These are phyloP conservation scores for Aspidiotus destructor DNA, from an alignment of 2,888 invertebrate species.

Conservation along the genomic window DNA sequence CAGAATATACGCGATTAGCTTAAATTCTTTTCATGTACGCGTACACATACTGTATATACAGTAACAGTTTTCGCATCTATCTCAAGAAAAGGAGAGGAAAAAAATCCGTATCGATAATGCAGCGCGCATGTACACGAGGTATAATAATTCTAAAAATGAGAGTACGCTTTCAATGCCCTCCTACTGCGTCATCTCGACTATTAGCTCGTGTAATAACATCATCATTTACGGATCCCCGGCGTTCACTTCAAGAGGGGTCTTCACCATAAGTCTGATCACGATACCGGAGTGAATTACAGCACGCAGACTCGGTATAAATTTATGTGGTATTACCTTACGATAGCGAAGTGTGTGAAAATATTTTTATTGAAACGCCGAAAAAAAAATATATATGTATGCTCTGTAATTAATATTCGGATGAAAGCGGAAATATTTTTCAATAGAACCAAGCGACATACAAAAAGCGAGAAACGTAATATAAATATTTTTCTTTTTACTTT, in stretches of 20 bases:
- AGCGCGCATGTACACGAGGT: too few species aligned
- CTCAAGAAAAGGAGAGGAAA: too few species aligned
- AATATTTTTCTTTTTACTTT: too few species aligned
- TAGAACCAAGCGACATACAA: too few species aligned
- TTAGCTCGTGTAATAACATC: constrained; percentile 33
- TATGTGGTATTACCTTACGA: constrained; percentile 8
- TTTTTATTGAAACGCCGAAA: constrained; percentile 12
- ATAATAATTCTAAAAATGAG: constrained; percentile 7
- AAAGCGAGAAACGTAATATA: too few species aligned
- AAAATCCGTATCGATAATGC: too few species aligned
- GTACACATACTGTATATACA: too few species aligned
- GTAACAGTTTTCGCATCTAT: too few species aligned
- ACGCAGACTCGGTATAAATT: constrained; percentile 21
- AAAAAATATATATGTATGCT: neutral
- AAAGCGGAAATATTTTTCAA: too few species aligned
- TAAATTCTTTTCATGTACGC: too few species aligned
- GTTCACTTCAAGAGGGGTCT: constrained; percentile 27
- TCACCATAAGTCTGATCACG: constrained; percentile 29
- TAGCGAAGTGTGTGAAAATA: constrained; percentile 24
- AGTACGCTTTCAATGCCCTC: constrained; percentile 22
- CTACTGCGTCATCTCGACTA: constrained; percentile 28
- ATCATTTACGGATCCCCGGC: constrained; percentile 28
- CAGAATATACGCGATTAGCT: too few species aligned
- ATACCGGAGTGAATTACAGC: constrained; percentile 14
- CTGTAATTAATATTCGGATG: too few species aligned